Conservation (phyloP, 23 tunicate species). For the Halocynthia roretzi region DNA sequence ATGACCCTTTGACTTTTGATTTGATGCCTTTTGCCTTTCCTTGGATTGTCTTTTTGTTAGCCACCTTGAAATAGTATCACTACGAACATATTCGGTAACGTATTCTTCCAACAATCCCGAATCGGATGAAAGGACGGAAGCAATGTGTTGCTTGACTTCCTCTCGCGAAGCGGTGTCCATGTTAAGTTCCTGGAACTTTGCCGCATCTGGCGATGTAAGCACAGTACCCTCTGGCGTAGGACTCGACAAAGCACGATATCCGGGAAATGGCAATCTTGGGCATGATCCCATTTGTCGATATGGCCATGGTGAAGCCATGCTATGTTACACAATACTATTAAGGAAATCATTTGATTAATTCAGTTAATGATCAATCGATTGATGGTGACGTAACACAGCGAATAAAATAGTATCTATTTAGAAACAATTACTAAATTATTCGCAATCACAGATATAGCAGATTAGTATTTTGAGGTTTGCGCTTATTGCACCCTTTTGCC, state of each 20-base stretch:
- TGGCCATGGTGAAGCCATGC: constrained; percentile 52
- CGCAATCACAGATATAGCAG: no score
- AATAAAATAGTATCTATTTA: no score
- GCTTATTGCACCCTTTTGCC: no score
- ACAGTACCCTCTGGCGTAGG: constrained; percentile 1
- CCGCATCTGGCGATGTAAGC: constrained; percentile 24
- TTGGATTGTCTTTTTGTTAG: constrained; percentile 28
- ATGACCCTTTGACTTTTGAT: background rate
- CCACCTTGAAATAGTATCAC: constrained; percentile 48
- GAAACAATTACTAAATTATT: no score
- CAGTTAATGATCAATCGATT: no score
- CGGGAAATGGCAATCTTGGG: constrained; percentile 80
- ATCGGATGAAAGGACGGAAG: constrained; percentile 10
- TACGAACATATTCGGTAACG: constrained; percentile 20
- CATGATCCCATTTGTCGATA: constrained; percentile 68
- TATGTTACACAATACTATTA: no score
- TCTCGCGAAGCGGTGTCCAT: constrained; percentile 15
- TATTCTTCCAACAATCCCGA: constrained; percentile 35
- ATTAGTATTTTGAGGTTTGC: no score
- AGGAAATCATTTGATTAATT: no score
- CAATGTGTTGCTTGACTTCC: constrained; percentile 4
- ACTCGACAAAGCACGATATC: constrained; percentile 4
- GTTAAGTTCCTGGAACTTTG: background rate
- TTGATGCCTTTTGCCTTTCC: background rate
- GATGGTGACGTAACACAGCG: no score